Conservation (phyloP, 2,113 vertebrate genomes). For the Heterochromis multidens region DNA sequence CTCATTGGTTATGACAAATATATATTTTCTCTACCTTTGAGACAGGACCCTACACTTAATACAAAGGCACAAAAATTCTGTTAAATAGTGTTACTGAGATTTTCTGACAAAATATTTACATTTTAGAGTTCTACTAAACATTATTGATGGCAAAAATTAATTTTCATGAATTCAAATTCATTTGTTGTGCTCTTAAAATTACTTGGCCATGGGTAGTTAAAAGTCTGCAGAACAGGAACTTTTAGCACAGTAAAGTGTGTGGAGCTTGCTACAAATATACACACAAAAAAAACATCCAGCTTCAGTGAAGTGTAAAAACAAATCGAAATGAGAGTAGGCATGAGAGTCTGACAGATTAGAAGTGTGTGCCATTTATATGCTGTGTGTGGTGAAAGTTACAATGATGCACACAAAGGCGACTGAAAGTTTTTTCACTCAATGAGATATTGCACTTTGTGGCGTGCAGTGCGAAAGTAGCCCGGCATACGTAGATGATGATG, state of each 20-base stretch:
- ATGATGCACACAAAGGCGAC: not conserved
- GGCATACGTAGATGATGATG: not conserved
- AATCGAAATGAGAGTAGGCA: not conserved
- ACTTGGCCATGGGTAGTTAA: not conserved
- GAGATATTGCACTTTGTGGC: not conserved
- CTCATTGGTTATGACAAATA: too few species aligned
- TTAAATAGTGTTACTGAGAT: not conserved
- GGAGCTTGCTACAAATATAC: not conserved
- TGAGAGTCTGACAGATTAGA: not conserved
- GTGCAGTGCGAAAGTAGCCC: not conserved
- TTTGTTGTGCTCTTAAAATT: not conserved
- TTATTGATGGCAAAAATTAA: not conserved
- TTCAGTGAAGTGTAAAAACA: not conserved
- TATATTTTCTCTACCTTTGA: not conserved
- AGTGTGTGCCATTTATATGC: not conserved
- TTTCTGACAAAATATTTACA: not conserved
- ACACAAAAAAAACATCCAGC: not conserved
- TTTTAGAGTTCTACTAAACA: not conserved
- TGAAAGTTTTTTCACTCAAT: not conserved
- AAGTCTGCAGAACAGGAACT: not conserved
- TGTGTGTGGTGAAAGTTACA: not conserved
- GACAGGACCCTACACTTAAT: not conserved
- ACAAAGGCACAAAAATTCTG: not conserved
- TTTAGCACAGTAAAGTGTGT: not conserved
- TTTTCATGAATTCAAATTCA: not conserved